phyloP scores from a whole-genome alignment of 2,113 vertebrate species.

The Zingel zingel region DNA sequence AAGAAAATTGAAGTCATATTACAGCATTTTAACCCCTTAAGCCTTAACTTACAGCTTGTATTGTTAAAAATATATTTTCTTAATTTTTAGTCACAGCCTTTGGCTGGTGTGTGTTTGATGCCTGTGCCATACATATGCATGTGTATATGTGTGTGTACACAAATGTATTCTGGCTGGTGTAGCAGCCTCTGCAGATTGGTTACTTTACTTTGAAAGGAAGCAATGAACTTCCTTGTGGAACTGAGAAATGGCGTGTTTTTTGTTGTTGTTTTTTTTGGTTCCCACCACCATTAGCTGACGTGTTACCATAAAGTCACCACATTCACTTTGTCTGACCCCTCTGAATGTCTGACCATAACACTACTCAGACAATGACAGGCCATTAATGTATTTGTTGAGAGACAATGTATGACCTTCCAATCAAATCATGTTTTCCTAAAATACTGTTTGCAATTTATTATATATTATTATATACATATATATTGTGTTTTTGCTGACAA shows the following conservation, averaged over 20 bases:
- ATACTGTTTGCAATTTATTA: conserved; percentile 60
- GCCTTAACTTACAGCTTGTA: conserved; percentile 47
- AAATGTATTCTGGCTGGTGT: neutral
- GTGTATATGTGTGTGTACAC: neutral
- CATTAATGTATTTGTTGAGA: conserved; percentile 20
- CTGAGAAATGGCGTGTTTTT: conserved; percentile 21
- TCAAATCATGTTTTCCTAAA: conserved; percentile 33
- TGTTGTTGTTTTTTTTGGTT: neutral
- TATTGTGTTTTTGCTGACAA: conserved; percentile 34
- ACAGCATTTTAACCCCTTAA: conserved; percentile 12
- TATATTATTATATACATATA: too few relatives aligned
- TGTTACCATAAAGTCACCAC: conserved; percentile 7
- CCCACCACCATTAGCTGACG: neutral
- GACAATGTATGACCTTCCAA: conserved; percentile 26
- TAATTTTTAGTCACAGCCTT: conserved; percentile 4
- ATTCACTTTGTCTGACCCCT: conserved; percentile 23
- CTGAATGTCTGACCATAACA: conserved; percentile 5
- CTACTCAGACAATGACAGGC: conserved; percentile 2
- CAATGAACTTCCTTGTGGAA: conserved; percentile 36
- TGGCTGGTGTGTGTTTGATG: conserved; percentile 22
- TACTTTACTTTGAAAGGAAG: conserved; percentile 34
- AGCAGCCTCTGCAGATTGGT: neutral
- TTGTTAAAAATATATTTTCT: conserved; percentile 24
- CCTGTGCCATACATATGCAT: conserved; percentile 27
- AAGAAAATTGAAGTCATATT: neutral